phyloP scores from a whole-genome alignment of 2,888 invertebrate genomes.

The Amaurobius ferox region DNA sequence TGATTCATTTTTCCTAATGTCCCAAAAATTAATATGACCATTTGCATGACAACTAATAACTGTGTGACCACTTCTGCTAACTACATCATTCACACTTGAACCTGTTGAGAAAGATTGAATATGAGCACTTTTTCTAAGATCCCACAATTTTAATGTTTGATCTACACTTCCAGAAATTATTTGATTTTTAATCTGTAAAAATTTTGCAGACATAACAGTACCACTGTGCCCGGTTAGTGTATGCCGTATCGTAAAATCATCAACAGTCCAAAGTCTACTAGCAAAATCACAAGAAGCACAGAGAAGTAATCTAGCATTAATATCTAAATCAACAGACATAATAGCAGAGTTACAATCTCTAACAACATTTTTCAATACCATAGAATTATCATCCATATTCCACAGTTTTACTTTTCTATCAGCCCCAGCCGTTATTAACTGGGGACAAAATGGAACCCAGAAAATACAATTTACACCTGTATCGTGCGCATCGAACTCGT shows the following conservation, averaged over 20 bases:
- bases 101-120: slow-evolving; percentile 96
- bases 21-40: slow-evolving; percentile 97
- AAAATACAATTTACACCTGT: slow-evolving; percentile 96
- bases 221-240: slow-evolving; percentile 96
- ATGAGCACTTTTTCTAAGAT: slow-evolving; percentile 93
- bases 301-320: slow-evolving; percentile 85
- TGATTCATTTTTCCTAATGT: slow-evolving; percentile 88
- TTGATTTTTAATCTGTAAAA: slow-evolving; percentile 93
- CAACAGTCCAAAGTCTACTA: slow-evolving; percentile 95
- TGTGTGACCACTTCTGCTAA: slow-evolving; percentile 90
- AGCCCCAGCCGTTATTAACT: slow-evolving; percentile 92
- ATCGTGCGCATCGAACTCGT: slow-evolving; percentile 91
- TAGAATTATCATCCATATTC: slow-evolving; percentile 82
- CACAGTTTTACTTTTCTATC: slow-evolving; percentile 98
- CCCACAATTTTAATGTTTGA: slow-evolving; percentile 98
- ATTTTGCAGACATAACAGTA: slow-evolving; percentile 97
- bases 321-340: slow-evolving; percentile 96
- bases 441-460: slow-evolving; percentile 94
- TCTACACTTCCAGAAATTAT: slow-evolving; percentile 98
- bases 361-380: slow-evolving; percentile 84
- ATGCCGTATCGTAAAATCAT: slow-evolving; percentile 93
- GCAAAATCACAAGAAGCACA: slow-evolving; percentile 98
- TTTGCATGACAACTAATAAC: slow-evolving; percentile 98
- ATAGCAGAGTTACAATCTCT: slow-evolving; percentile 97
- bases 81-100: slow-evolving; percentile 97